Percentiles rank a stretch among this genome's conserved stretches.
Conservation (phyloP, 2,113 vertebrate species). For the Melospiza melodia region DNA sequence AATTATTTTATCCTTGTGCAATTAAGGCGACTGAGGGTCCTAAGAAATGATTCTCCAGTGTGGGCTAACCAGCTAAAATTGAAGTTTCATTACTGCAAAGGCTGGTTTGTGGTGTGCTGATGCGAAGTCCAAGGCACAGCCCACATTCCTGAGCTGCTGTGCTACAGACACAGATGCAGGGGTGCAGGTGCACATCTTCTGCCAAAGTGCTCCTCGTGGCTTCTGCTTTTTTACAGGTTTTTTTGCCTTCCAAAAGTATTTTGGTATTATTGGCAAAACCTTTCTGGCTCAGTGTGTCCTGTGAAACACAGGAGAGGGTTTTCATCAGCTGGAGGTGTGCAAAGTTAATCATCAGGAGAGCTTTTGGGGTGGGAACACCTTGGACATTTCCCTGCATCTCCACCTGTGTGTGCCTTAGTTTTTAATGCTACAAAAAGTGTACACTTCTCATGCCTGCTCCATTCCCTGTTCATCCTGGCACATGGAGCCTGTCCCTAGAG, state of each 20-base stretch:
- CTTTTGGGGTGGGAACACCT: background rate
- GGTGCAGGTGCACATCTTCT: background rate
- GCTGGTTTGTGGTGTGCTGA: background rate
- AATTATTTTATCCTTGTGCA: constrained; percentile 47
- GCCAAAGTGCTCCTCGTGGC: background rate
- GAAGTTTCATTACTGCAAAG: constrained; percentile 52
- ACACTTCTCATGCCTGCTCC: background rate
- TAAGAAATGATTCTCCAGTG: constrained; percentile 26
- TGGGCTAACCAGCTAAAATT: constrained; percentile 45
- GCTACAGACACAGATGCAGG: background rate
- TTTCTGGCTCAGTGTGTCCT: background rate
- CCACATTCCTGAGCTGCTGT: background rate
- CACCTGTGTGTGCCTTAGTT: background rate
- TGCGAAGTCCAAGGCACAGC: background rate
- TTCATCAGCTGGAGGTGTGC: background rate
- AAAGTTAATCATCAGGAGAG: background rate
- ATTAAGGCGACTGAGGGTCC: background rate
- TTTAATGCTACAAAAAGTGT: background rate
- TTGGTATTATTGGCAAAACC: background rate
- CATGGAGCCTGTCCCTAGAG: background rate
- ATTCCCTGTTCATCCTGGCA: background rate
- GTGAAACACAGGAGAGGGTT: background rate
- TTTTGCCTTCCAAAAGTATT: background rate
- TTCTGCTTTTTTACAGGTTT: background rate
- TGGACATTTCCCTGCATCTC: background rate